Evolutionary conservation across 2,113 vertebrate genomes (phyloP), one percentile per base, ranked within the genome.

Genomic region (Caretta caretta): DNA sequence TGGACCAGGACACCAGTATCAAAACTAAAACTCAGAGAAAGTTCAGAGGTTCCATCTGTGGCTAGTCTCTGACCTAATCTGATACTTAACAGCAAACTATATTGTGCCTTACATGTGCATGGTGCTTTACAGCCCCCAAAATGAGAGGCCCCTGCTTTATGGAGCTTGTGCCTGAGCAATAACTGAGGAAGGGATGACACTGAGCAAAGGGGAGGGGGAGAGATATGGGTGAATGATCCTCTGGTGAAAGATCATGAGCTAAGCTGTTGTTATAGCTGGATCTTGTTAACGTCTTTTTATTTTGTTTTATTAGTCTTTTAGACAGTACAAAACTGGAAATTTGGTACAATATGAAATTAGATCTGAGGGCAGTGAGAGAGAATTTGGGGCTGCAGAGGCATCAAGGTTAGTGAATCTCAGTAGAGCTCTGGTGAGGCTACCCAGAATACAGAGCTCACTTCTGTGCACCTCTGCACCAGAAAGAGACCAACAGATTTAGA

Each of bases 271-370:
- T 78, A 48, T 78, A 27, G 42, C 42, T 27, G 42, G 75, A 48
- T 13, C 75, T 78, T 46, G 22, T 78, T 48, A 48, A 25, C 42
- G 1, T 29, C 25, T 13, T 25, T 10, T 72, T 4, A 19, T 38
- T 42, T 38, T 46, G 4, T 48, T 12, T 27, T 78, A 5, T 78
- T 27, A 22, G 65, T 72, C n/a, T 22, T 38, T 72, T 38, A 38
- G 14, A 22, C 24, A 29, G 75, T 25, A 78, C 75, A 51, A 56
- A 48, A 86, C 76, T 49, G 62, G 31, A 35, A 84, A 49, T 48
- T n/a, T 65, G n/a, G 27, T 62, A 8, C 14, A 7, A 4, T 3
- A 0, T 1, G 27, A 56, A 91, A 27, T 38, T 48, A 38, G n/a
- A 38, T 10, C 65, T 72, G 65, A n/a, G 62, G 8, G 2, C 31